These are phyloP conservation scores for Pipistrellus pygmaeus DNA, from an alignment of 2,797 vertebrate species.

Conservation along the genomic window DNA sequence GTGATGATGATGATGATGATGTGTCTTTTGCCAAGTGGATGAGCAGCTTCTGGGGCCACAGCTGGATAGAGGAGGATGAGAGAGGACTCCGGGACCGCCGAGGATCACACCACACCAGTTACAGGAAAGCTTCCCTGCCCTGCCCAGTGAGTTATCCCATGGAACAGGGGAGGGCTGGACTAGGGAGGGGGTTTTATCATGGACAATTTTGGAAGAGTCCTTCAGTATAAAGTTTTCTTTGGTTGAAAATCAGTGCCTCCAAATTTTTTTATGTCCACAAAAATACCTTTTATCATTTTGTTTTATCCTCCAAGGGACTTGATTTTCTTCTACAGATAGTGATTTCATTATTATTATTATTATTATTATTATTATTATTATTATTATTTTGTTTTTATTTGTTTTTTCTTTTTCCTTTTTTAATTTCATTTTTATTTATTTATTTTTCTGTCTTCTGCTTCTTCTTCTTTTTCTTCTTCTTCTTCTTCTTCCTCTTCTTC, in stretches of 20 bases:
- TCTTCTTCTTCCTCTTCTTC: too few relatives aligned
- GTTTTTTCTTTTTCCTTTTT: too few relatives aligned
- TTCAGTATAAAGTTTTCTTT: conserved; percentile 21
- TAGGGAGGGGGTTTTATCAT: neutral
- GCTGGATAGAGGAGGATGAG: conserved; percentile 84
- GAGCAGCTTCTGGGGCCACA: conserved; percentile 98
- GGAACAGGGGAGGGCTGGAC: neutral
- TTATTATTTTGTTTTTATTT: too few relatives aligned
- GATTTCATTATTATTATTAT: too few relatives aligned
- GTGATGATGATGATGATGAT: conserved; percentile 96
- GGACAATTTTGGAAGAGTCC: neutral
- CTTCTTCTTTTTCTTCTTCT: too few relatives aligned
- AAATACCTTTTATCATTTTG: conserved; percentile 28
- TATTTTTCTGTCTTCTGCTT: too few relatives aligned
- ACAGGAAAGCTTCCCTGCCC: conserved; percentile 93
- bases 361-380: neutral
- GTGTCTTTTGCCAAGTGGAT: conserved; percentile 98
- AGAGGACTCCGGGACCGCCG: conserved; percentile 89
- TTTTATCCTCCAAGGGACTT: neutral
- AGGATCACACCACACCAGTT: conserved; percentile 79
- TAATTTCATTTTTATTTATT: too few relatives aligned
- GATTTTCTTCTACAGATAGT: conserved; percentile 8
- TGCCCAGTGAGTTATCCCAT: conserved; percentile 90
- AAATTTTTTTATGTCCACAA: neutral
- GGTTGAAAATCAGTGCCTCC: conserved; percentile 40